phyloP scores from a whole-genome alignment of 2,888 invertebrate species.

The Tromatobia lineatoria region DNA sequence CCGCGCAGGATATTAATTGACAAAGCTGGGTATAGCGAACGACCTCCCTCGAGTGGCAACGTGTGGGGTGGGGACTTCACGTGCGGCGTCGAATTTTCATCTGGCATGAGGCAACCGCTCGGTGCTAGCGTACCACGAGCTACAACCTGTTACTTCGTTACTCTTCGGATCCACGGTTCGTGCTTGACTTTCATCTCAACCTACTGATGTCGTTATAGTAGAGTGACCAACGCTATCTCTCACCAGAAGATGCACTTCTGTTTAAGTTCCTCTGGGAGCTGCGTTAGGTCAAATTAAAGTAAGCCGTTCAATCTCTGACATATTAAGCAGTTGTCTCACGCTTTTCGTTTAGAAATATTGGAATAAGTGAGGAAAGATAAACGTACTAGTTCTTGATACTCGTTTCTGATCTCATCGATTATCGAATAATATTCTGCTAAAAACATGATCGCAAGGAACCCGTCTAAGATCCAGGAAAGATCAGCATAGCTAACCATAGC shows the following conservation, averaged over 20 bases:
- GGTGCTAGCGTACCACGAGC: conserved; percentile 44
- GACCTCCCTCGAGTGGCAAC: conserved; percentile 24
- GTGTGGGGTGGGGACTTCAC: not conserved
- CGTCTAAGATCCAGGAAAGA: too few species aligned
- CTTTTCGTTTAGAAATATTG: too few species aligned
- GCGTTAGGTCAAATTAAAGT: not conserved
- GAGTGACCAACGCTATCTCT: conserved; percentile 4
- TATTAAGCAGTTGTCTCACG: not conserved
- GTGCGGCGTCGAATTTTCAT: conserved; percentile 59
- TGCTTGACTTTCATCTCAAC: conserved; percentile 43
- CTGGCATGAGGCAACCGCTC: conserved; percentile 44
- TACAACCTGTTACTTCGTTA: conserved; percentile 68
- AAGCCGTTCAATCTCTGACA: not conserved
- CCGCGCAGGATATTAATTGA: conserved; percentile 54
- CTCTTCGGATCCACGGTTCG: not conserved
- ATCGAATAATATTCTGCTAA: too few species aligned
- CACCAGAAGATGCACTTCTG: not conserved
- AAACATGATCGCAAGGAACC: too few species aligned
- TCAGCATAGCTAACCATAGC: too few species aligned
- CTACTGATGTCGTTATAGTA: conserved; percentile 17
- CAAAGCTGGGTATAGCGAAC: conserved; percentile 53
- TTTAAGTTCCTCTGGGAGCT: not conserved
- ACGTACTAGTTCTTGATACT: too few species aligned
- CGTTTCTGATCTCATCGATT: too few species aligned
- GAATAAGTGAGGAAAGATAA: too few species aligned